phyloP scores from a whole-genome alignment of 2,113 vertebrate species.

The Calyptommatus sinebrachiatus region DNA sequence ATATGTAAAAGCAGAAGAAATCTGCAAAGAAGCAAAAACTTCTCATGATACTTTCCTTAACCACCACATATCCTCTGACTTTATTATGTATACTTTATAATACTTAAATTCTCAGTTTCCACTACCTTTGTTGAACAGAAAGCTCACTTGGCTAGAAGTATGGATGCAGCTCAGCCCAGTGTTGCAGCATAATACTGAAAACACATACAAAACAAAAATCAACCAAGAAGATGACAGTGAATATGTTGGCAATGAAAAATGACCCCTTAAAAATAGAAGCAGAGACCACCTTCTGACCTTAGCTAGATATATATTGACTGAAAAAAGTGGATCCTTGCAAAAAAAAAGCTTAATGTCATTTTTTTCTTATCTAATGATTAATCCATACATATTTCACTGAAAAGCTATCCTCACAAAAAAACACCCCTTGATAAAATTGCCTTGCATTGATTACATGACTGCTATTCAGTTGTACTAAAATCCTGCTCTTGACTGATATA shows the following conservation, averaged over 20 bases:
- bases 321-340: neutral
- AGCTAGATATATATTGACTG: constrained; percentile 12
- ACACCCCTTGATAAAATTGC: neutral
- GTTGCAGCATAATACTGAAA: neutral
- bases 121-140: too few species aligned
- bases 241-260: neutral
- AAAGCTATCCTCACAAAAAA: neutral
- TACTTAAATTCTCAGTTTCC: too few species aligned
- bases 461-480: constrained; percentile 5
- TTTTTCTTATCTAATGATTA: constrained; percentile 34
- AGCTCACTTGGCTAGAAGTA: neutral
- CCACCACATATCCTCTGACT: too few species aligned
- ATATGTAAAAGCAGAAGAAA: too few species aligned
- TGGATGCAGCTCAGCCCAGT: neutral
- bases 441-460: neutral
- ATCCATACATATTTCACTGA: constrained; percentile 16
- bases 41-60: too few species aligned
- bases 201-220: neutral
- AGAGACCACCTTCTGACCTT: neutral
- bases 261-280: neutral
- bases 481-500: neutral
- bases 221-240: neutral
- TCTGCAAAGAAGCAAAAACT: too few species aligned
- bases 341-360: constrained; percentile 5
- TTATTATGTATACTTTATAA: too few species aligned